Evolutionary conservation across 2,113 vertebrate genomes (phyloP).

Genomic region (Tychaedon coryphoeus): DNA sequence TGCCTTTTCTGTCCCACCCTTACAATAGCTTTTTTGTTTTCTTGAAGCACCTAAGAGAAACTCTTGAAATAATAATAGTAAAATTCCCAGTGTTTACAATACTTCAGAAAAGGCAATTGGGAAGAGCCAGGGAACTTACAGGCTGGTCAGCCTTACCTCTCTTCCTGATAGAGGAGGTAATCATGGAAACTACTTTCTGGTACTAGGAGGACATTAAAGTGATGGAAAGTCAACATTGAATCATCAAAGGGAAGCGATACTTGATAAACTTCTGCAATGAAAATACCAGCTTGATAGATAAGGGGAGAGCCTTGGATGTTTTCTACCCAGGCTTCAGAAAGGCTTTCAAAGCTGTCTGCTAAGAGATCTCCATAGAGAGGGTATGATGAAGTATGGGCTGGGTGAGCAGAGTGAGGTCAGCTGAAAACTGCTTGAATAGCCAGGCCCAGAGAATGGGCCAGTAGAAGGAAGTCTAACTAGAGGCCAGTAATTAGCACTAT

Average conservation of each 20-base stretch:
- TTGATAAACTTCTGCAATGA: not conserved
- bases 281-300: not conserved
- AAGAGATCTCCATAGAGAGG: not conserved
- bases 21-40: not conserved
- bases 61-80: not conserved
- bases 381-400: not conserved
- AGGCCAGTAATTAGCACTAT: not conserved
- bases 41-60: not conserved
- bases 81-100: not conserved
- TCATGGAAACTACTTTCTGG: not conserved
- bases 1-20: not conserved
- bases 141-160: not conserved
- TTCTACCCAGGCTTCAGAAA: not conserved
- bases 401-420: rapidly evolving
- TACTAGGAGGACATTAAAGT: not conserved
- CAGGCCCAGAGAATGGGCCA: rapidly evolving
- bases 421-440: not conserved
- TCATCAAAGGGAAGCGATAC: not conserved
- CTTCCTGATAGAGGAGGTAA: not conserved
- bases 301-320: not conserved
- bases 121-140: not conserved
- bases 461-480: not conserved
- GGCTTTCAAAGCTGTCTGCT: not conserved
- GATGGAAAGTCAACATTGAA: not conserved
- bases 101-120: not conserved